Evolutionary conservation across 2,888 invertebrate species (phyloP).

Genomic region (Slavum lentiscoides): DNA sequence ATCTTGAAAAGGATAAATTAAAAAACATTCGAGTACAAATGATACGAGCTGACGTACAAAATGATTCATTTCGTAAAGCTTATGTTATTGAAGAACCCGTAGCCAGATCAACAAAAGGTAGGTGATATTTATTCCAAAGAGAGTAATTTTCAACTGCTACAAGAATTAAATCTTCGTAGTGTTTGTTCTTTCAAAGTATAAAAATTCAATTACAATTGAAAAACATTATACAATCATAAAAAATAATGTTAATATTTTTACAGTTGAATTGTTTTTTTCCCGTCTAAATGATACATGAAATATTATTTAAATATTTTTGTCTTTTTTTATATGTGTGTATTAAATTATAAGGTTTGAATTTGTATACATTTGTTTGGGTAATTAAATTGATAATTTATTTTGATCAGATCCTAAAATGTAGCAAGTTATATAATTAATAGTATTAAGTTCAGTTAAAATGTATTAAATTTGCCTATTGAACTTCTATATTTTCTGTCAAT

Average conservation of each 20-base stretch:
- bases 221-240: conserved; percentile 11
- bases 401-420: not conserved
- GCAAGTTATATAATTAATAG: no score
- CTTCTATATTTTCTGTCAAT: not conserved
- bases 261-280: conserved; percentile 14
- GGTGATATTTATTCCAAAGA: conserved; percentile 29
- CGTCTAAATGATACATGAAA: conserved; percentile 14
- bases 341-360: not conserved
- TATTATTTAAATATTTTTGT: not conserved
- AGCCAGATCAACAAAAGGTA: conserved; percentile 38
- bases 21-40: conserved; percentile 45
- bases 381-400: not conserved
- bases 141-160: not conserved
- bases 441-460: not conserved
- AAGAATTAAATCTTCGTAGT: not conserved
- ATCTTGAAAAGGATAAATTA: conserved; percentile 41
- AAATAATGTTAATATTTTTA: conserved; percentile 32
- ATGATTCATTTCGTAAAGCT: conserved; percentile 40
- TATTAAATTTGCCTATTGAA: not conserved
- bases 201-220: not conserved
- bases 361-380: not conserved
- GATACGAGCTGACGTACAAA: conserved; percentile 46
- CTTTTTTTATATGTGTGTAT: not conserved
- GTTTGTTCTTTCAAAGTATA: not conserved
- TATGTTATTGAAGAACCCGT: conserved; percentile 36